Conservation (phyloP, 2,888 invertebrate genomes). For the Rhorus exstirpatorius region DNA sequence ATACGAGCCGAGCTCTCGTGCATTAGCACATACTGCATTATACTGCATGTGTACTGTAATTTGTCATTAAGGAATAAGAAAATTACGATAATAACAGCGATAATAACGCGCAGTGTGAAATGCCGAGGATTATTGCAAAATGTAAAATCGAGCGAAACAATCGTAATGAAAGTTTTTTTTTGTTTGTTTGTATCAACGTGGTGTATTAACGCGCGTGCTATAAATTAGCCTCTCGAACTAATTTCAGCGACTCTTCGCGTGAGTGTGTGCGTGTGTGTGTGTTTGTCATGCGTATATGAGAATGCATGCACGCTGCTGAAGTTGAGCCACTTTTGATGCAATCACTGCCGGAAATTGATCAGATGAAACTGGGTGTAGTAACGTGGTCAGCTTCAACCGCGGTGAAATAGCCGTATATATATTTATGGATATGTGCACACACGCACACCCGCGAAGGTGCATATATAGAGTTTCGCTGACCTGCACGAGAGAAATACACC, state of each 20-base stretch:
- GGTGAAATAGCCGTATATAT: background rate
- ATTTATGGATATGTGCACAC: background rate
- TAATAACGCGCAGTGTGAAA: constrained; percentile 8
- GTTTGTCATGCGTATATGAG: background rate
- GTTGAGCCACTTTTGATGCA: constrained; percentile 4
- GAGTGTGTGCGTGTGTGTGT: background rate
- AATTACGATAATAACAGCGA: constrained; percentile 29
- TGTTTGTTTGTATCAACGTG: background rate
- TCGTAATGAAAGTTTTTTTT: constrained; percentile 1
- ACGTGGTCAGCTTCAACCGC: background rate
- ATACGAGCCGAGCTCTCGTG: background rate
- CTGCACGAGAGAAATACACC: constrained; percentile 33
- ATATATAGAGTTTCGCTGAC: constrained; percentile 25
- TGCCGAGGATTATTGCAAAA: constrained; percentile 44
- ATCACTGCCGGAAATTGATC: constrained; percentile 14
- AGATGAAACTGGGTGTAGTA: background rate
- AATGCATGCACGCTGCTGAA: background rate
- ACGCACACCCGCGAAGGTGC: background rate
- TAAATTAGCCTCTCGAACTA: background rate
- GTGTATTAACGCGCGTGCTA: constrained; percentile 6
- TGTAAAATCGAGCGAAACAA: constrained; percentile 27
- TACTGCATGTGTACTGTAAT: background rate
- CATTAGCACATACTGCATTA: constrained; percentile 10
- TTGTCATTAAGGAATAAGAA: constrained; percentile 39
- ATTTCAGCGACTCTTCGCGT: constrained; percentile 1